These are phyloP conservation scores for Coptodon rendalli DNA, from an alignment of 2,113 vertebrate species.

Conservation along the genomic window DNA sequence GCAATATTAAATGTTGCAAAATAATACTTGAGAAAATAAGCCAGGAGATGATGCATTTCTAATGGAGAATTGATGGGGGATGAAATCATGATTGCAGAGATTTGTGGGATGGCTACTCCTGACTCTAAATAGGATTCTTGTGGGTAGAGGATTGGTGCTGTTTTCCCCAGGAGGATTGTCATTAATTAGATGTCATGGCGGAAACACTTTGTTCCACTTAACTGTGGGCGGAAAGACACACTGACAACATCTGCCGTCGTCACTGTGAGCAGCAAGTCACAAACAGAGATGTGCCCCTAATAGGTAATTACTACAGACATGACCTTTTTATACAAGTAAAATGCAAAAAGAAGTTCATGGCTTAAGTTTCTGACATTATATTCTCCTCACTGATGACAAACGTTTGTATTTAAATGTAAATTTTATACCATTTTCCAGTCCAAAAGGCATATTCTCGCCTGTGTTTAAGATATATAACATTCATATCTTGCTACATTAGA, in stretches of 20 bases:
- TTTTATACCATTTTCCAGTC: not conserved
- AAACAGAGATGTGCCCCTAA: not conserved
- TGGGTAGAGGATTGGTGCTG: constrained; percentile 14
- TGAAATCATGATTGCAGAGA: not conserved
- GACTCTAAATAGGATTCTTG: constrained; percentile 28
- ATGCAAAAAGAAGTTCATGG: not conserved
- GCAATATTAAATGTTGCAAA: not conserved
- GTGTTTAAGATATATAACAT: not conserved
- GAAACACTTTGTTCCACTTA: constrained; percentile 48
- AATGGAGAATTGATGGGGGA: not conserved
- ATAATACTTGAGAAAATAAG: not conserved
- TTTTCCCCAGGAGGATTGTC: constrained; percentile 16
- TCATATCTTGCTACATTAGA: not conserved
- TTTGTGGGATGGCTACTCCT: constrained; percentile 6
- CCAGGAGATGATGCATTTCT: not conserved
- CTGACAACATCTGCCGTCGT: not conserved
- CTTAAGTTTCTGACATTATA: not conserved
- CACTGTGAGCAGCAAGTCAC: not conserved
- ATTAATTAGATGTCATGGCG: constrained; percentile 52
- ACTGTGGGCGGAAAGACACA: constrained; percentile 1
- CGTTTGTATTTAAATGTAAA: not conserved
- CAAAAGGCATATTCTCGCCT: not conserved
- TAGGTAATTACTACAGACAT: not conserved
- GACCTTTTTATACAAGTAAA: not conserved
- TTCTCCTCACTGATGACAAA: not conserved